These are phyloP conservation scores for Cryptus armator DNA, from an alignment of 2,888 invertebrate species.

Conservation along the genomic window DNA sequence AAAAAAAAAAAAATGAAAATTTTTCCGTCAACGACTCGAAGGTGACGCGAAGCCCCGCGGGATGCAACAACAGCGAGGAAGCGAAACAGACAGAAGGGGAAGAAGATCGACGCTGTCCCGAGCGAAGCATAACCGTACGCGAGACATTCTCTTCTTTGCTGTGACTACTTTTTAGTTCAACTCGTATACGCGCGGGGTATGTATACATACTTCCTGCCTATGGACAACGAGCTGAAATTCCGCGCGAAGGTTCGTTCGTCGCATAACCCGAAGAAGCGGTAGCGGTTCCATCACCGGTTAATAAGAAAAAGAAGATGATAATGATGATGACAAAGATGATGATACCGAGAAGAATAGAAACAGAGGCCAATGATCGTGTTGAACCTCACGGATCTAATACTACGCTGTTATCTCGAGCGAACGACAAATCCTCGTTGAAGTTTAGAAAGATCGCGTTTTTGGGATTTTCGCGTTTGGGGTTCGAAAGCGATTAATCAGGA, in stretches of 20 bases:
- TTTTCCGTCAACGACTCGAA: constrained; percentile 21
- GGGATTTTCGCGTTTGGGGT: too few relatives aligned
- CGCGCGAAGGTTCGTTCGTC: constrained; percentile 61
- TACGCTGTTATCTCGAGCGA: neutral
- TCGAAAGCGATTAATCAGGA: too few relatives aligned
- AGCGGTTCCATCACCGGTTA: neutral
- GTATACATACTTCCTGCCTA: constrained; percentile 77
- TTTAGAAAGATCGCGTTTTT: neutral
- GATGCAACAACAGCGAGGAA: constrained; percentile 30
- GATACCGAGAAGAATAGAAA: constrained; percentile 12
- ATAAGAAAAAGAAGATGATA: constrained; percentile 23
- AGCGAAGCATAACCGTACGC: constrained; percentile 62
- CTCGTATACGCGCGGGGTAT: constrained; percentile 67
- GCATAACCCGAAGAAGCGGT: constrained; percentile 1
- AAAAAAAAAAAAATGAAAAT: constrained; percentile 29
- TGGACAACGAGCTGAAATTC: constrained; percentile 75
- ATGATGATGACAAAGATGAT: constrained; percentile 26
- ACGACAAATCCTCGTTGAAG: neutral
- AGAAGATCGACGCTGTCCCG: constrained; percentile 32
- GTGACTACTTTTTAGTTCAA: constrained; percentile 75
- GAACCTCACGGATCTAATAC: neutral
- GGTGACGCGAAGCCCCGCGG: neutral
- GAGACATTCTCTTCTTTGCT: constrained; percentile 62
- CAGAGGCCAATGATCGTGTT: constrained; percentile 5
- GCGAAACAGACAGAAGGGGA: constrained; percentile 34